Percentiles rank a stretch among this genome's conserved stretches.
Conservation (phyloP, 2,888 invertebrate genomes). For the Junonia oenone region DNA sequence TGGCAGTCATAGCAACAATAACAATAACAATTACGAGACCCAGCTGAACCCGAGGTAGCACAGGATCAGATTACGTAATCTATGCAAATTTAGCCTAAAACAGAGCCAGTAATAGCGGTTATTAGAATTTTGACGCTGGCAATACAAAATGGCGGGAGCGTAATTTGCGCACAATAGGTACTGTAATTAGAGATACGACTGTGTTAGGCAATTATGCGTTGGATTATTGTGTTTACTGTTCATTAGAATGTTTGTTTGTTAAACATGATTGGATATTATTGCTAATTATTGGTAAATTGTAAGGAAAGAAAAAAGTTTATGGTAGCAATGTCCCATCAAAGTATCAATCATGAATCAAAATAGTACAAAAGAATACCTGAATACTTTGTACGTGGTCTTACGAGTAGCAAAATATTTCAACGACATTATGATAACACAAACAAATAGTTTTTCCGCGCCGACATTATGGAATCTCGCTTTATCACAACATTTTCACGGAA, state of each 20-base stretch:
- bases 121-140: conserved; percentile 43
- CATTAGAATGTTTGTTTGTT: neutral
- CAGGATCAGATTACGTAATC: conserved; percentile 56
- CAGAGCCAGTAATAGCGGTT: conserved; percentile 38
- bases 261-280: neutral
- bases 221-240: neutral
- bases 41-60: conserved; percentile 40
- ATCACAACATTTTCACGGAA: conserved; percentile 7
- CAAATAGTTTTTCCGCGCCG: neutral
- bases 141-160: conserved; percentile 31
- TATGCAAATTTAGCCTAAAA: conserved; percentile 49
- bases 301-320: neutral
- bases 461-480: neutral
- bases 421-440: neutral
- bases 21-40: neutral
- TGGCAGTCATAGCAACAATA: neutral
- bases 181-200: conserved; percentile 18
- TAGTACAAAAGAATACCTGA: neutral
- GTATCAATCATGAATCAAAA: neutral
- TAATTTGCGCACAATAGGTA: conserved; percentile 22
- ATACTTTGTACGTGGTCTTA: too few species aligned
- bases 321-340: neutral
- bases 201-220: conserved; percentile 6
- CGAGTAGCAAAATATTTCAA: neutral
- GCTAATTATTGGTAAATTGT: neutral